These are phyloP conservation scores for Formica exsecta DNA, from an alignment of 1,140 invertebrate genomes.

Conservation along the genomic window DNA sequence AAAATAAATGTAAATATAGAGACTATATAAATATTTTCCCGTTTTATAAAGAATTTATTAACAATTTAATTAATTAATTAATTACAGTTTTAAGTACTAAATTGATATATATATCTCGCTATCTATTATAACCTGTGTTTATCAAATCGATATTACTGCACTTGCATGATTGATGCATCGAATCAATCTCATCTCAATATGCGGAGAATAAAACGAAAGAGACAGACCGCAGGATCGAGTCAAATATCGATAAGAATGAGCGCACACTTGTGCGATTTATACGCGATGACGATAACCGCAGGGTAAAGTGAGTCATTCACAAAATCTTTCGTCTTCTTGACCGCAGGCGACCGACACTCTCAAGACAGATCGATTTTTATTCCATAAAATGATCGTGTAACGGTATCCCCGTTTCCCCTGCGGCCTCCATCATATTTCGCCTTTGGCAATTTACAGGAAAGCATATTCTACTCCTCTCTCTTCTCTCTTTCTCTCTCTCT, in stretches of 20 bases:
- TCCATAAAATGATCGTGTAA: conserved; percentile 44
- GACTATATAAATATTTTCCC: not conserved
- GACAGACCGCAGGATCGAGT: not conserved
- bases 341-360: conserved; percentile 10
- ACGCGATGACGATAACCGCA: conserved; percentile 28
- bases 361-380: conserved; percentile 65
- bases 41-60: conserved; percentile 5
- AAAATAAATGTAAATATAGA: conserved; percentile 2
- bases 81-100: not conserved
- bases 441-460: conserved; percentile 19
- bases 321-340: conserved; percentile 6
- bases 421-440: conserved; percentile 15
- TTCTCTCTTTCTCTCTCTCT: not conserved
- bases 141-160: conserved; percentile 23
- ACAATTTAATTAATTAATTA: not conserved
- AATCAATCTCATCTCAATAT: conserved; percentile 15
- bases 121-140: not conserved
- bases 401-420: conserved; percentile 53
- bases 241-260: conserved; percentile 11
- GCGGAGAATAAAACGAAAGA: conserved; percentile 19
- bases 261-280: not conserved
- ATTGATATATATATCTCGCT: conserved; percentile 21
- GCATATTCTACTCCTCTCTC: not conserved
- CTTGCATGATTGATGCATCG: not conserved
- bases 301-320: conserved; percentile 42